phyloP scores from a whole-genome alignment of 2,113 vertebrate species.

The Nyctereutes procyonoides region DNA sequence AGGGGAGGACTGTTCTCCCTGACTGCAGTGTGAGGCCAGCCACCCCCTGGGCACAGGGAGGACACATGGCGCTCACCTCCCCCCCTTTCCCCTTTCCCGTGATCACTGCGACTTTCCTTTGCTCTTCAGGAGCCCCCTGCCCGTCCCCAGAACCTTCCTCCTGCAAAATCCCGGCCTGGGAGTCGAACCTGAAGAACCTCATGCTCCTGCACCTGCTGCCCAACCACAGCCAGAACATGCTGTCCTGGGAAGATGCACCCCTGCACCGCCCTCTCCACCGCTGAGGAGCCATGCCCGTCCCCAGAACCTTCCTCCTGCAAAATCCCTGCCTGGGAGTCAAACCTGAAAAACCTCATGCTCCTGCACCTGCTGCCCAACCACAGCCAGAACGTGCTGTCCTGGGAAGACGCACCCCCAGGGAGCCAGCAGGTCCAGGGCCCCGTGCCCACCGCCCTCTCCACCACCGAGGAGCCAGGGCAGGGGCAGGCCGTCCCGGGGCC shows the following conservation, averaged over 20 bases:
- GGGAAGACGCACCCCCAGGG: rapidly evolving
- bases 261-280: too few species aligned
- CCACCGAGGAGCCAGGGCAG: rapidly evolving
- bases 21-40: too few species aligned
- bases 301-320: rapidly evolving
- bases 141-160: too few species aligned
- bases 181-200: too few species aligned
- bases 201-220: rapidly evolving
- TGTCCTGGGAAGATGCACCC: too few species aligned
- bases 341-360: rapidly evolving
- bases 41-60: too few species aligned
- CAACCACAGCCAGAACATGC: rapidly evolving
- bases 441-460: rapidly evolving
- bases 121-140: background rate
- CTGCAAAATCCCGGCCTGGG: rapidly evolving
- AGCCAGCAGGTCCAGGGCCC: rapidly evolving
- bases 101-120: background rate
- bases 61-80: too few species aligned
- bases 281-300: background rate
- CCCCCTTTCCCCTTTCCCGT: too few species aligned
- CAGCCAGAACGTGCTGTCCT: rapidly evolving
- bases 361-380: rapidly evolving
- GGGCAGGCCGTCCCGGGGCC: rapidly evolving
- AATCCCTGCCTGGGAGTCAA: rapidly evolving
- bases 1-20: too few species aligned